Base-by-base conservation (phyloP, 2,888 invertebrate genomes). In the Petrophora chlorosata region DNA sequence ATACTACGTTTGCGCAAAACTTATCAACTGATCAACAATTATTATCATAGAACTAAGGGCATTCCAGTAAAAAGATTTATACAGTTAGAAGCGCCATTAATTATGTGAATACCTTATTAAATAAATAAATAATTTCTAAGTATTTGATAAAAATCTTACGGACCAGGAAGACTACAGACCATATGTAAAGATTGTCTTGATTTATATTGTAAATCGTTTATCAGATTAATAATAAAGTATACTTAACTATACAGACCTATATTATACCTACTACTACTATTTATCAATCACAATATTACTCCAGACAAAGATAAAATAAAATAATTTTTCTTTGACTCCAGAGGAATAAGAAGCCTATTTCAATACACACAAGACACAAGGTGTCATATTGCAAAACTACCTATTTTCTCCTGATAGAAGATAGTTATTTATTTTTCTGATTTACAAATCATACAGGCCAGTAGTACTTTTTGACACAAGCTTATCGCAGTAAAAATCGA, bases 401-500 rank as follows among this genome's bases (percentile, higher is more conserved):
- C 7, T 25, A 5, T 9, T 25, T 10, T 1, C 10, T 25, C 25
- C 9, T 22, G 8, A 3, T 9, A 23, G 4, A 38, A 15, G 13
- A 17, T 3, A 14, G 16, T 2, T 10, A 4, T 17, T 19, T 2
- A 7, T 13, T 39, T 14, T 44, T 29, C 23, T 3, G 14, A 7
- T 13, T 10, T 14, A 14, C 17, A n/a, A 34, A 17, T 13, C 2
- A 47, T 42, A 49, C 29, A 1, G 14, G 9, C 3, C 2, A 17
- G 23, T 59, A 33, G 25, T 10, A 22, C 26, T 42, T 61, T 70
- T 74, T 64, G 9, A 10, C 0, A 19, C 13, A 56, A 65, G 42
- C 66, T 76, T 77, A 76, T 74, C 76, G 61, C 13, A 8, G 15
- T 8, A 45, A 43, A 32, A 28, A 15, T 2, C 26, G 25, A 4